Percentiles rank a stretch among this genome's conserved stretches.
Conservation (phyloP, 2,113 vertebrate species). For the Vidua chalybeata region DNA sequence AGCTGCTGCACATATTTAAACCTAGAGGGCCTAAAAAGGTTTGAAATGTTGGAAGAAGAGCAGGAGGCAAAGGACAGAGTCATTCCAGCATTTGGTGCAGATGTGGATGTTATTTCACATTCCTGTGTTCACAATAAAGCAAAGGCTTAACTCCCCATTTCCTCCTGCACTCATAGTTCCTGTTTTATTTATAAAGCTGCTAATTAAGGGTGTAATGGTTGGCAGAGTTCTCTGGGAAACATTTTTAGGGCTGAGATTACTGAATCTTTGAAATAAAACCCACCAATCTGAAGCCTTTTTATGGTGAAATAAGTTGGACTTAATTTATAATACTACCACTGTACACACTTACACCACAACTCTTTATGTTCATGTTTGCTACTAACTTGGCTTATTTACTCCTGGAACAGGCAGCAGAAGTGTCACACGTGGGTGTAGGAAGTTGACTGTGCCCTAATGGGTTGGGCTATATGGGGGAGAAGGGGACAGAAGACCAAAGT, state of each 20-base stretch:
- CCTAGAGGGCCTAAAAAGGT: not conserved
- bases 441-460: not conserved
- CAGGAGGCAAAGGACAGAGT: not conserved
- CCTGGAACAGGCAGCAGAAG: not conserved
- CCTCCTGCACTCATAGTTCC: not conserved
- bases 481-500: not conserved
- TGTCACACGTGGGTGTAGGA: not conserved
- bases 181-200: not conserved
- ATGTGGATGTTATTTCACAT: not conserved
- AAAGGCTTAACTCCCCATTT: not conserved
- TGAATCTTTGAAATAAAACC: not conserved
- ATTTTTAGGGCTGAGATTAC: not conserved
- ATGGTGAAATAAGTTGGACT: not conserved
- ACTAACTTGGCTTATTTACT: not conserved
- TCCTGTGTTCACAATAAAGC: not conserved
- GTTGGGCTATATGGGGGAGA: not conserved
- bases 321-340: not conserved
- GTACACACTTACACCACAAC: not conserved
- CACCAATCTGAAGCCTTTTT: not conserved
- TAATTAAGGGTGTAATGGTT: not conserved
- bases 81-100: not conserved
- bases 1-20: not conserved
- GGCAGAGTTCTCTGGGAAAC: not conserved
- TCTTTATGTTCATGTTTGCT: not conserved
- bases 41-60: not conserved